Evolutionary conservation across 2,888 invertebrate genomes (phyloP), one percentile per base, ranked within the genome.

Genomic region (Corbicula japonica): DNA sequence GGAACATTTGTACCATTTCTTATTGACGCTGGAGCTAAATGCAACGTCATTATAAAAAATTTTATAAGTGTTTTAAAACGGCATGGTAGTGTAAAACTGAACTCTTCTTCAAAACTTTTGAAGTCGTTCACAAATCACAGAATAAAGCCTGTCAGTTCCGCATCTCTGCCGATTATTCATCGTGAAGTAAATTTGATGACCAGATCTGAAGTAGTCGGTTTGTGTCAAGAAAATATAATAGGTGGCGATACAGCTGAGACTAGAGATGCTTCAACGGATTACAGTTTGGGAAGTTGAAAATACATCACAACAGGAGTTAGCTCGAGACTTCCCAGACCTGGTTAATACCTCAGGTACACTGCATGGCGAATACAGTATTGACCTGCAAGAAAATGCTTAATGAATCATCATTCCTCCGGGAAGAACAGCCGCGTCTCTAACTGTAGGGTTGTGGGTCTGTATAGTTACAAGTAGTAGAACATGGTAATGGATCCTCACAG

Each of bases 291-390:
- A n/a, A n/a, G n/a, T n/a, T n/a, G 18, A 10, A 18, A 21, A 12
- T 10, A 12, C 41, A 12, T 41, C 63, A 26, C n/a, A 52, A 21
- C 12, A 52, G n/a, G 52, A 52, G 21, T 10, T 52, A 12, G 12
- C 52, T 10, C 21, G 15, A 10, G 52, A 52, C 23, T 52, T 52
- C 23, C 21, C 52, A 52, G 52, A 52, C 18, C 52, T 30, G 15
- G 8, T 30, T 12, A 58, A 30, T 50, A 72, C 66, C 26, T 62
- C 76, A 70, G 65, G 18, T n/a, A 76, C 70, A 56, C 21, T 70
- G 32, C 75, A 71, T 15, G 76, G 76, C 2, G 71, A 72, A n/a
- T 66, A 76, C 61, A 54, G 61, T 23, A 35, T 77, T 21, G 46
- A 21, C 2, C 44, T 73, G 5, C 48, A 66, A 15, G 35, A 50